Conservation (phyloP, 2,797 vertebrate genomes). For the Gymnothorax reevesii region DNA sequence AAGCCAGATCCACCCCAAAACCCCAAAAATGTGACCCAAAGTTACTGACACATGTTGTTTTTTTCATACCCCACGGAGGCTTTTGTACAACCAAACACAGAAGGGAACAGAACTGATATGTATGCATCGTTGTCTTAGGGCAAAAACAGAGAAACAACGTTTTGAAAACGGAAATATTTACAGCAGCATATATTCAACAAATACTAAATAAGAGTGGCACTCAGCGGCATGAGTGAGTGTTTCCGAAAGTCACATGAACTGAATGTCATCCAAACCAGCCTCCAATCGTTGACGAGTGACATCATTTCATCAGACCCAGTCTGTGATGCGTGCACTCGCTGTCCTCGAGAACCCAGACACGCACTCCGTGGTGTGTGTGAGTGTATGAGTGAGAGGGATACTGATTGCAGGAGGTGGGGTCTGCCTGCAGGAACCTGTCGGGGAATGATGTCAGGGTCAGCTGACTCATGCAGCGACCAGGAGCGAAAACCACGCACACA, state of each 20-base stretch:
- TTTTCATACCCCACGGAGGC: background rate
- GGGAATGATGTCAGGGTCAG: background rate
- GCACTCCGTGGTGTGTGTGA: too few relatives aligned
- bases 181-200: background rate
- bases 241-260: background rate
- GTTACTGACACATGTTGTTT: background rate
- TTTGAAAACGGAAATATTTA: background rate
- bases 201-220: background rate
- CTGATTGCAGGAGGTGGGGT: background rate
- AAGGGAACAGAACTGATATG: background rate
- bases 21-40: background rate
- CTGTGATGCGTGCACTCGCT: background rate
- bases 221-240: background rate
- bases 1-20: background rate
- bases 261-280: background rate
- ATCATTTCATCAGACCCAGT: background rate
- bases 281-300: too few relatives aligned
- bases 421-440: background rate
- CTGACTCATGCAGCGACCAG: background rate
- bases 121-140: background rate
- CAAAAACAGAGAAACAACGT: background rate
- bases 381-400: background rate
- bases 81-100: background rate
- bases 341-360: background rate
- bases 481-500: background rate